Evolutionary conservation across 2,113 vertebrate genomes (phyloP).

Genomic region (Dryoscopus gambensis): DNA sequence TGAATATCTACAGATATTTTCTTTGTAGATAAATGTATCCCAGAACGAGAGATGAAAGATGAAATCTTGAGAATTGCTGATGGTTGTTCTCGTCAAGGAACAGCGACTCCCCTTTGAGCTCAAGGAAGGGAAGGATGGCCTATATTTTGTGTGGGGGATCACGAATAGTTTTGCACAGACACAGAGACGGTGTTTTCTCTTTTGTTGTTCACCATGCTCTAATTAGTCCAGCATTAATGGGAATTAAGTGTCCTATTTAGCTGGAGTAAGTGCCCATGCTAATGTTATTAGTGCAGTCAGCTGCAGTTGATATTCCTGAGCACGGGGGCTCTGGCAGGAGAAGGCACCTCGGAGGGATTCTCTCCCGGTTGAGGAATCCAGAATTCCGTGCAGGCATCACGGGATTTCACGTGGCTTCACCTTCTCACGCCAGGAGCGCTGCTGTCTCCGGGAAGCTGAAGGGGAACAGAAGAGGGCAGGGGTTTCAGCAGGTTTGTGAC

Average conservation of each 20-base stretch:
- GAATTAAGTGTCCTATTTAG: slow-evolving; percentile 41
- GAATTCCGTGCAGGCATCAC: not conserved
- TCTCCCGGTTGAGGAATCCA: not conserved
- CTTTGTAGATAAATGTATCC: slow-evolving; percentile 34
- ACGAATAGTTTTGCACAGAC: not conserved
- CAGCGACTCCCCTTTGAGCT: not conserved
- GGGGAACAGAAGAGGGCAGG: not conserved
- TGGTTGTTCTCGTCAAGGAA: not conserved
- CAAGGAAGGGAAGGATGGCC: not conserved
- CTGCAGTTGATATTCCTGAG: not conserved
- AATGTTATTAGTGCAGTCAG: not conserved
- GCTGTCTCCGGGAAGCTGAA: not conserved
- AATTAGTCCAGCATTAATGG: slow-evolving; percentile 45
- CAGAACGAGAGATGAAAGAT: not conserved
- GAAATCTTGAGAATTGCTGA: not conserved
- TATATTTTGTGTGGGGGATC: not conserved
- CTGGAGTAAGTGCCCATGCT: not conserved
- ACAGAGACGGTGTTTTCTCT: not conserved
- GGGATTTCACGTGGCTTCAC: not conserved
- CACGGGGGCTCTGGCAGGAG: not conserved
- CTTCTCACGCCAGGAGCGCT: not conserved
- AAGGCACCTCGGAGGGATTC: not conserved
- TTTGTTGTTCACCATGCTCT: not conserved
- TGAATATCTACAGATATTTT: not conserved
- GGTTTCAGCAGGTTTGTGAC: not conserved